Conservation (phyloP, 2,797 vertebrate species). For the Scyliorhinus canicula region DNA sequence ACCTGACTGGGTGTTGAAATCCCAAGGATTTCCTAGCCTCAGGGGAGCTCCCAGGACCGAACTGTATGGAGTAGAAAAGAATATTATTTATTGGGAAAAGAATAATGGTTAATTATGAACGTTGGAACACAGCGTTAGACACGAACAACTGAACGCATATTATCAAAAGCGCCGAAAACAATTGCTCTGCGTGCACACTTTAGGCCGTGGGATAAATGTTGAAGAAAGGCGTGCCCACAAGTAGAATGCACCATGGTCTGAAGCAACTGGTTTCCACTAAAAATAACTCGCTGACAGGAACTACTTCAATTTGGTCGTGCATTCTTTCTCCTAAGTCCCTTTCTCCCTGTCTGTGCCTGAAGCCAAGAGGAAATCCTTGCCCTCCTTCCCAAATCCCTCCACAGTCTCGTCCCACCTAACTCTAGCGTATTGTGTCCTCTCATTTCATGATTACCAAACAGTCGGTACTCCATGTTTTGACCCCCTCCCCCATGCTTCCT, state of each 20-base stretch:
- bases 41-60: constrained; percentile 41
- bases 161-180: background rate
- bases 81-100: background rate
- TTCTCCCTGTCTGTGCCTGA: background rate
- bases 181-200: too few relatives aligned
- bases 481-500: background rate
- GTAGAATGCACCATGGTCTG: too few relatives aligned
- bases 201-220: background rate
- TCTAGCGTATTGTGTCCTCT: background rate
- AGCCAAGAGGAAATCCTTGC: background rate
- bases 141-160: background rate
- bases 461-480: background rate
- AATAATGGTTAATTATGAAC: background rate
- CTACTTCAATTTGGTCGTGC: background rate
- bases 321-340: too few relatives aligned
- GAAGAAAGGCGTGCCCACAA: background rate
- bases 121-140: background rate
- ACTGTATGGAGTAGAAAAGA: background rate
- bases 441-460: background rate
- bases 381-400: background rate
- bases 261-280: background rate
- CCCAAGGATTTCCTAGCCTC: constrained; percentile 53
- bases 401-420: background rate
- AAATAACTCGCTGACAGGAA: background rate
- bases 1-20: constrained; percentile 73